phyloP scores from a whole-genome alignment of 2,797 vertebrate genomes.

The Clarias pachynema region DNA sequence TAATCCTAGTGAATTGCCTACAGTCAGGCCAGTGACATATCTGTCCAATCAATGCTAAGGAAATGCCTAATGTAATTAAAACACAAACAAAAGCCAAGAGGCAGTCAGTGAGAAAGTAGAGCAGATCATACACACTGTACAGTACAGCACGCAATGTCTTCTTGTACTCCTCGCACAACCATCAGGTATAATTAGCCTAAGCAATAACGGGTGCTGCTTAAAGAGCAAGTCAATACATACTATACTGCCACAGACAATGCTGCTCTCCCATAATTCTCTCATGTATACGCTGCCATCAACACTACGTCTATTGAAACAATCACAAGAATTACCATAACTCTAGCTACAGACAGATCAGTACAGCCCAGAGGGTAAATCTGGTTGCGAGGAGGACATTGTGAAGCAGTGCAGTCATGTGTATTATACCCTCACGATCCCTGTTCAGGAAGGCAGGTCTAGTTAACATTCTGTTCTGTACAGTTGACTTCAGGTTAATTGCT shows the following conservation, averaged over 20 bases:
- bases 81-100: conserved; percentile 8
- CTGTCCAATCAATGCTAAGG: conserved; percentile 61
- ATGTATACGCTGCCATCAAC: conserved; percentile 33
- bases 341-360: conserved; percentile 20
- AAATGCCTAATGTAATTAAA: conserved; percentile 49
- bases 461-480: conserved; percentile 34
- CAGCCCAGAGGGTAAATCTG: conserved; percentile 27
- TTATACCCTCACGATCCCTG: conserved; percentile 5
- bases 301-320: conserved; percentile 39
- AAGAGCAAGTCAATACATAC: conserved; percentile 77
- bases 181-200: conserved; percentile 64
- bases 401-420: conserved; percentile 42
- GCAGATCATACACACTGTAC: conserved; percentile 36
- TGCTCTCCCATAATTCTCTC: conserved; percentile 25
- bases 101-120: background rate
- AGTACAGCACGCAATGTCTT: conserved; percentile 16
- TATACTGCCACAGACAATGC: conserved; percentile 45
- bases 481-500: conserved; percentile 36
- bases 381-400: conserved; percentile 30
- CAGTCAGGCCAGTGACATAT: conserved; percentile 46
- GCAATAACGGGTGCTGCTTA: conserved; percentile 69
- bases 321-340: conserved; percentile 36
- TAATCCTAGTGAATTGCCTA: background rate
- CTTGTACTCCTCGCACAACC: conserved; percentile 43
- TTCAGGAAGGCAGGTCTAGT: conserved; percentile 29